Conservation (phyloP, 2,113 vertebrate species). For the Hepsetus odoe region DNA sequence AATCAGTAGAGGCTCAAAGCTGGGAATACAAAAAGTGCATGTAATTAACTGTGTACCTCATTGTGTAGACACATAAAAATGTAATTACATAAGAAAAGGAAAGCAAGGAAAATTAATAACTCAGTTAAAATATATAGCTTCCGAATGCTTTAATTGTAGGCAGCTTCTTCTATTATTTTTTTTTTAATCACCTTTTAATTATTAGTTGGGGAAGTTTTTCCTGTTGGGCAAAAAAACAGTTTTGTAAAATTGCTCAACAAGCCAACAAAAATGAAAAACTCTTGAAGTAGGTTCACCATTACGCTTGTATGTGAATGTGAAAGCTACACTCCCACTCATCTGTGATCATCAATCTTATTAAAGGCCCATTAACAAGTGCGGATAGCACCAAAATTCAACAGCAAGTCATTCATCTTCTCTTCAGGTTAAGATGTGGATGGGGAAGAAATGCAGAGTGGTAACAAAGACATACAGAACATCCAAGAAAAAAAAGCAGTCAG, state of each 20-base stretch:
- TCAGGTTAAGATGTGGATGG: slow-evolving; percentile 56
- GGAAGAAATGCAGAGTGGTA: slow-evolving; percentile 50
- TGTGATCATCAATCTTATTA: slow-evolving; percentile 76
- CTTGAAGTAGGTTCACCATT: slow-evolving; percentile 21
- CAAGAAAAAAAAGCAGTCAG: slow-evolving; percentile 51
- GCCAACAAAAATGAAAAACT: not conserved
- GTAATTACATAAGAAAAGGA: too few species aligned
- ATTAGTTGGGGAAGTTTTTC: too few species aligned
- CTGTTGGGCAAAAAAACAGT: too few species aligned
- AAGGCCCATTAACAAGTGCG: slow-evolving; percentile 76
- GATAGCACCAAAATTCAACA: slow-evolving; percentile 69
- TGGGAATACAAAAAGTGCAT: too few species aligned
- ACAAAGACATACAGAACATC: slow-evolving; percentile 38
- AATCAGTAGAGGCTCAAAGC: too few species aligned
- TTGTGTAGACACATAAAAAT: too few species aligned
- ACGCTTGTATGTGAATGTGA: slow-evolving; percentile 49
- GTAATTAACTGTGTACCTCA: too few species aligned
- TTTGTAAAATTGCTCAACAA: not conserved
- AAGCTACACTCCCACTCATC: slow-evolving; percentile 62
- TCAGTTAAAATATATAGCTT: too few species aligned
- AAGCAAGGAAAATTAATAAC: too few species aligned
- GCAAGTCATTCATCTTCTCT: slow-evolving; percentile 64
- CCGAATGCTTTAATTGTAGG: too few species aligned
- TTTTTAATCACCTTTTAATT: too few species aligned
- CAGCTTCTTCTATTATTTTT: too few species aligned